Conservation (phyloP, 2,888 invertebrate species). For the Lissocephala sabroskyi region DNA sequence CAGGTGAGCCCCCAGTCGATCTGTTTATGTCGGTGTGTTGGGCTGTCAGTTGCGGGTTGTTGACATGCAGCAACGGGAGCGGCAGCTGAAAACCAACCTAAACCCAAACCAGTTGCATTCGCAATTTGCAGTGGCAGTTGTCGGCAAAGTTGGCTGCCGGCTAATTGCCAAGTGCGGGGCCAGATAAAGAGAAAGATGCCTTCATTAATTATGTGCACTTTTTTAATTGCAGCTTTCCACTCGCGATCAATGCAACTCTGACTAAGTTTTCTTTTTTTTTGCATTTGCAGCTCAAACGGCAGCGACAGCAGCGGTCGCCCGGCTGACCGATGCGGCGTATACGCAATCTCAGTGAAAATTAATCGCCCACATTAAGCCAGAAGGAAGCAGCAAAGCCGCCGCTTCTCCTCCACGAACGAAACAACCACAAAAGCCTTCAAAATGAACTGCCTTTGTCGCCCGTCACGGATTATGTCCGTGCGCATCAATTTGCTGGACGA, state of each 20-base stretch:
- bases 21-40: constrained; percentile 2
- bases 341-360: constrained; percentile 32
- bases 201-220: constrained; percentile 49
- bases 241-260: too few relatives aligned
- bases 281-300: constrained; percentile 11
- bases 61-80: constrained; percentile 10
- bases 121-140: constrained; percentile 20
- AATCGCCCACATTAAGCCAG: constrained; percentile 7
- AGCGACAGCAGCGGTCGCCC: too few relatives aligned
- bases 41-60: constrained; percentile 2
- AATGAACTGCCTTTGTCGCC: constrained; percentile 73
- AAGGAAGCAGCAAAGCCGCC: too few relatives aligned
- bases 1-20: too few relatives aligned
- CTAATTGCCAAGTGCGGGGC: too few relatives aligned
- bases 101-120: constrained; percentile 36
- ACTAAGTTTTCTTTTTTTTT: neutral
- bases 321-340: constrained; percentile 19
- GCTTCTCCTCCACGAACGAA: too few relatives aligned
- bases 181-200: constrained; percentile 9
- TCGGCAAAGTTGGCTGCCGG: too few relatives aligned
- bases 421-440: constrained; percentile 9
- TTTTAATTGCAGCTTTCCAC: constrained; percentile 55
- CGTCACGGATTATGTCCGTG: constrained; percentile 73
- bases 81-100: neutral
- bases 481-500: constrained; percentile 92